Evolutionary conservation across 2,113 vertebrate genomes (phyloP), one percentile per base, ranked within the genome.

Genomic region (Scolopax mira): DNA sequence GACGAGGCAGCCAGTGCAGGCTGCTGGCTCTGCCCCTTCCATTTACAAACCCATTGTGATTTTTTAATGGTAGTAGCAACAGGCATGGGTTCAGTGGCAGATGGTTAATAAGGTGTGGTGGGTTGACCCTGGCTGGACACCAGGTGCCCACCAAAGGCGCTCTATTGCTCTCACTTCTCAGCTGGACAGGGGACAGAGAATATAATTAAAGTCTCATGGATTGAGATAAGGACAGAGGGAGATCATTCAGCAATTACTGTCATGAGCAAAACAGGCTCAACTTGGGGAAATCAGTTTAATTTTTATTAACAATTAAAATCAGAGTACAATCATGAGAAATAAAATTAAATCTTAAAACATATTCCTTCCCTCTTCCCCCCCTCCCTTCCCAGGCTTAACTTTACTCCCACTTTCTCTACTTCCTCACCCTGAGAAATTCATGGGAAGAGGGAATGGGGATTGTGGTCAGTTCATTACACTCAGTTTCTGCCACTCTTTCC

Each of bases 1-100:
- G 48, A 81, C 13, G 0, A 0, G 19, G 35, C 6, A 11, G 61
- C 18, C 1, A 1, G 9, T 27, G 3, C 24, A 42, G 39, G 17
- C 44, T 39, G 15, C 46, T 22, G 49, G 8, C 37, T 85, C 71
- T 70, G 33, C 25, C 44, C 9, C 24, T 85, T 44, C 8, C 3
- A 5, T 57, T 77, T 42, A 58, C 22, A 82, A 71, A 55, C 12
- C 37, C 13, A 7, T 15, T 65, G 13, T 1, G 9, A 58, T 79
- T 9, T 7, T 31, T 58, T 48, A 7, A 21, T 16, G 12, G 10
- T 31, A 60, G 31, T 35, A 48, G 49, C 30, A 89, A 87, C 33
- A 79, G 28, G 16, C 33, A 33, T 31, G 6, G 3, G 9, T 70
- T 89, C 49, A 37, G 51, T 23, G 42, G 25, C 55, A 88, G 39